Base-by-base conservation (phyloP, 1,140 invertebrate genomes). In the Macrocentrus cingulum region DNA sequence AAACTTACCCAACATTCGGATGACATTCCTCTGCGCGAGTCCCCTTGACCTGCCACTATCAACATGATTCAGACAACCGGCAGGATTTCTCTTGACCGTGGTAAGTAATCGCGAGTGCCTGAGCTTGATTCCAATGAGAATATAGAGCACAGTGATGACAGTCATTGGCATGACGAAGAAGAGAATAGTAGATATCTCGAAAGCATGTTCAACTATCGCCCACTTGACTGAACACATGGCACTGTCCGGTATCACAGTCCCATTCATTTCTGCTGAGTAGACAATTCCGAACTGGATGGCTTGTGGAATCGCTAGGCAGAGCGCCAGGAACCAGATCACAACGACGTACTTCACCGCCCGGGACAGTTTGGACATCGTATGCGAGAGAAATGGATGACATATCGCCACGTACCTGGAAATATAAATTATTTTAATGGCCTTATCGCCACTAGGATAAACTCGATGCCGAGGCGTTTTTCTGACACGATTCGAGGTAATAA, bases 351-450 rank as follows among this genome's bases (percentile, higher is more conserved):
- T 84, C 1, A 91, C 81, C 0, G 87, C 88, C 48, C 89, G 77
- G 7, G 86, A 88, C 2, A 90, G 71, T 52, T 90, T 91, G 0
- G 90, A 91, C 82, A 94, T 89, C 1, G 89, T 92, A 69, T 95
- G 92, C 0, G 91, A 88, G 64, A 91, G 80, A 62, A 97, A 89
- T 0, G 95, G 94, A 72, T 95, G 89, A 75, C 94, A 97, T 62
- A 98, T 97, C 11, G 94, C 95, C 15, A 97, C 85, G 75, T 97
- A 99, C 44, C 96, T 82, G n/a, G n/a, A n/a, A n/a, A n/a, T n/a
- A n/a, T n/a, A n/a, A n/a, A n/a, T n/a, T n/a, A n/a, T n/a, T n/a
- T n/a, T n/a, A n/a, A n/a, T n/a, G n/a, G n/a, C n/a, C n/a, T n/a
- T n/a, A n/a, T n/a, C n/a, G n/a, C n/a, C n/a, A n/a, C n/a, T n/a